Conservation (phyloP, 2,797 vertebrate genomes). For the Lagorchestes hirsutus region DNA sequence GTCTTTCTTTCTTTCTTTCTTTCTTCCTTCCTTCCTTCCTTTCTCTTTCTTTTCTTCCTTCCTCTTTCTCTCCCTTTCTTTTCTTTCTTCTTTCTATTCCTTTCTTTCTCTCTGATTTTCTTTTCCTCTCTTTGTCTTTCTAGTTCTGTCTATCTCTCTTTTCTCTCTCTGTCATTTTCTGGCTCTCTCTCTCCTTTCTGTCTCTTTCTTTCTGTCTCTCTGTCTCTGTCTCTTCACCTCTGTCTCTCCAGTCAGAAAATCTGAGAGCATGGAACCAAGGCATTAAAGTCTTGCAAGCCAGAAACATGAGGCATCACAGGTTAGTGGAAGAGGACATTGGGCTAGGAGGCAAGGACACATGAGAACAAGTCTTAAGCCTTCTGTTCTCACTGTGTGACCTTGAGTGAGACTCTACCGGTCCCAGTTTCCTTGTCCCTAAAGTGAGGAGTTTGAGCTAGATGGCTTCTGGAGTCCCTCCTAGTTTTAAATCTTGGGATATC, state of each 20-base stretch:
- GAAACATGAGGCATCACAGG: neutral
- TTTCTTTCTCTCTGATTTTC: neutral
- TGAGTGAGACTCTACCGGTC: neutral
- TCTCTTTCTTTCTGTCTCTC: too few relatives aligned
- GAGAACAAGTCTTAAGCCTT: neutral
- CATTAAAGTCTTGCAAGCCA: neutral
- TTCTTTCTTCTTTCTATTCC: too few relatives aligned
- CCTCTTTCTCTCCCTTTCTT: neutral
- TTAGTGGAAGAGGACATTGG: neutral
- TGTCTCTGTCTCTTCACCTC: neutral
- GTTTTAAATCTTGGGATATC: neutral
- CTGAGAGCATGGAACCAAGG: neutral
- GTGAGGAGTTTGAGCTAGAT: neutral
- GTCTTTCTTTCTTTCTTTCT: neutral
- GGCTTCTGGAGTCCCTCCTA: too few relatives aligned
- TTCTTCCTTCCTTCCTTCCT: too few relatives aligned
- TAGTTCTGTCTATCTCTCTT: neutral
- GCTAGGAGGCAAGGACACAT: neutral
- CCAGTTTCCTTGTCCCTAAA: too few relatives aligned
- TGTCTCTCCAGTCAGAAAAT: neutral
- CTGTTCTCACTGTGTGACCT: neutral
- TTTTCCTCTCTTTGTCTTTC: too few relatives aligned
- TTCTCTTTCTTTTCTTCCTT: too few relatives aligned
- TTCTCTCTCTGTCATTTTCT: neutral
- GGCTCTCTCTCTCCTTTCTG: too few relatives aligned